These are phyloP conservation scores for Hystrix cristata DNA, from an alignment of 2,113 vertebrate species.

Conservation along the genomic window DNA sequence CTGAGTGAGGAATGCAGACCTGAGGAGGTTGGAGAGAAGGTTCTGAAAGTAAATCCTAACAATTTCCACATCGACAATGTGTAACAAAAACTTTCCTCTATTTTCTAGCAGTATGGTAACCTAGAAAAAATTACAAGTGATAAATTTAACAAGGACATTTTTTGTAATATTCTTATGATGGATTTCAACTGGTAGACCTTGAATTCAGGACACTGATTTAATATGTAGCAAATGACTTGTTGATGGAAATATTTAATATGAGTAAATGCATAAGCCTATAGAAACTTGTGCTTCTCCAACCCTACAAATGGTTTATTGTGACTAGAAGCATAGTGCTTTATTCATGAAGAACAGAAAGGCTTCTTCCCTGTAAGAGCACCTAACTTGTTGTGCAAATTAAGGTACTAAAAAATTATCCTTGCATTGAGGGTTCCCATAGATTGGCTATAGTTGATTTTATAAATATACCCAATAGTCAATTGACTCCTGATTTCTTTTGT, in stretches of 20 bases:
- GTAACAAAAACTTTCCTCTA: slow-evolving; percentile 26
- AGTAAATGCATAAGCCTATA: slow-evolving; percentile 16
- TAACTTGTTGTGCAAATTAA: slow-evolving; percentile 35
- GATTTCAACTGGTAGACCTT: slow-evolving; percentile 44
- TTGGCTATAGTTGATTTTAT: slow-evolving; percentile 9
- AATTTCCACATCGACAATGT: neutral
- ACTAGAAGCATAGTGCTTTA: slow-evolving; percentile 45
- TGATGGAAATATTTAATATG: slow-evolving; percentile 41
- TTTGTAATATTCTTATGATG: slow-evolving; percentile 9
- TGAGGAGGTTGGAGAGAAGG: neutral
- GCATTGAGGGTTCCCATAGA: neutral
- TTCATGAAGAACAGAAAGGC: slow-evolving; percentile 24
- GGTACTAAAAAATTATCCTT: slow-evolving; percentile 6
- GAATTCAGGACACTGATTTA: slow-evolving; percentile 57
- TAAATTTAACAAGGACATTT: slow-evolving; percentile 35
- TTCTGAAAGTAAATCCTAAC: slow-evolving; percentile 48
- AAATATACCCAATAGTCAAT: neutral
- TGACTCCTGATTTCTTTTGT: slow-evolving; percentile 9
- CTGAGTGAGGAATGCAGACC: slow-evolving; percentile 59
- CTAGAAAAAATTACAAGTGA: neutral
- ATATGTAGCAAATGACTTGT: slow-evolving; percentile 4
- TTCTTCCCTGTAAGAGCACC: neutral
- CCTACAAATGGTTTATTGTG: slow-evolving; percentile 1
- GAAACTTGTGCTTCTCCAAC: neutral
- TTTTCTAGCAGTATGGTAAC: slow-evolving; percentile 35